These are phyloP conservation scores for Craseonycteris thonglongyai DNA, from an alignment of 2,113 vertebrate genomes.

Conservation along the genomic window DNA sequence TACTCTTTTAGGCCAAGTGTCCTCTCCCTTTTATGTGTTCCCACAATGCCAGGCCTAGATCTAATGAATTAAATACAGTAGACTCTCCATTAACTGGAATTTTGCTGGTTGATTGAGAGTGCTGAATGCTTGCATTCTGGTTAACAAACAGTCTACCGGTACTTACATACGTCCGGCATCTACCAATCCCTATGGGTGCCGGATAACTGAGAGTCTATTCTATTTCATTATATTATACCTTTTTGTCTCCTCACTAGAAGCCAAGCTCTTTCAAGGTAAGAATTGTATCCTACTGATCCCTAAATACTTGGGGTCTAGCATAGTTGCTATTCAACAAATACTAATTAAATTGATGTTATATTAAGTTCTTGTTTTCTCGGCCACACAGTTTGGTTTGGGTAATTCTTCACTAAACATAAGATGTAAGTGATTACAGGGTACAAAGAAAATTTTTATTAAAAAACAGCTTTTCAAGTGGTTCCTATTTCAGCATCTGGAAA, in stretches of 20 bases:
- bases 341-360: neutral
- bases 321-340: neutral
- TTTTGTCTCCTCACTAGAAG: neutral
- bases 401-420: neutral
- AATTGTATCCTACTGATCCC: neutral
- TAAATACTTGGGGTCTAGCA: neutral
- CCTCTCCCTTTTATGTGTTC: accelerated
- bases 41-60: accelerated
- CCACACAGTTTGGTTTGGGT: neutral
- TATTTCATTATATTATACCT: neutral
- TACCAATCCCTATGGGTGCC: too few species aligned
- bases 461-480: neutral
- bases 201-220: too few species aligned
- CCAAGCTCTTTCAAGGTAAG: neutral
- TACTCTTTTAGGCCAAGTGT: too few species aligned
- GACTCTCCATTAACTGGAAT: too few species aligned
- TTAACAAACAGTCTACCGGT: too few species aligned
- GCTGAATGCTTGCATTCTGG: too few species aligned
- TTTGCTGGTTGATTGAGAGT: too few species aligned
- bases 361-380: neutral
- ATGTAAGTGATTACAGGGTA: neutral
- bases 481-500: neutral
- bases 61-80: neutral
- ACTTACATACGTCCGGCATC: too few species aligned
- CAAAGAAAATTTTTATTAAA: neutral